phyloP scores from a whole-genome alignment of 92 coral and sea anemone genomes.

The Umimayanthus chanpuru region DNA sequence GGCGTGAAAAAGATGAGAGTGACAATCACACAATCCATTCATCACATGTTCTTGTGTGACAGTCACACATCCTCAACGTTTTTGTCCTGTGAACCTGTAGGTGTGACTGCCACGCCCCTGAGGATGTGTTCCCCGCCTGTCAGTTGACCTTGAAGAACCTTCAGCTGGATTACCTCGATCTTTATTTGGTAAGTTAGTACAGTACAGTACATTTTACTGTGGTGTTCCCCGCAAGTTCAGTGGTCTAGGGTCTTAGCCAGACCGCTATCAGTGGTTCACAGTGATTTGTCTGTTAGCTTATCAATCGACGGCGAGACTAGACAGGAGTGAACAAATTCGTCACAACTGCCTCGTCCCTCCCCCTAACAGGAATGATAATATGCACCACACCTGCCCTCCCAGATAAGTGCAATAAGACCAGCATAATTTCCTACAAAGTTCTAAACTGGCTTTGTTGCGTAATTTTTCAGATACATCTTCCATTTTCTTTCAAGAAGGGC shows the following conservation, averaged over 20 bases:
- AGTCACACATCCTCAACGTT: too few species aligned
- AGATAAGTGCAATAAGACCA: too few species aligned
- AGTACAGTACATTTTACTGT: too few species aligned
- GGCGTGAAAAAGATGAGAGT: background rate
- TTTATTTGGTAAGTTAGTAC: slow-evolving; percentile 58
- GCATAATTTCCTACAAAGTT: too few species aligned
- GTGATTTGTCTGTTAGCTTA: too few species aligned
- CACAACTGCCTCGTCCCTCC: too few species aligned
- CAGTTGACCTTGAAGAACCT: slow-evolving; percentile 68
- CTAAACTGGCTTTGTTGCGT: background rate
- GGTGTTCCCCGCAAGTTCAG: too few species aligned
- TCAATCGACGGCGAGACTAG: too few species aligned
- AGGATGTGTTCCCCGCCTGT: slow-evolving; percentile 72
- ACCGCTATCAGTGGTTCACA: too few species aligned
- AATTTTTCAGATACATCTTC: slow-evolving; percentile 55
- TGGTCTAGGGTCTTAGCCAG: too few species aligned
- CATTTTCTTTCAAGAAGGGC: slow-evolving; percentile 59
- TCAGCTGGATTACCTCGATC: slow-evolving; percentile 67
- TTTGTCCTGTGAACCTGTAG: slow-evolving; percentile 23
- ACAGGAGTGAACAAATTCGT: background rate
- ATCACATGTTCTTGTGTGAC: background rate
- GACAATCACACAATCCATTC: background rate
- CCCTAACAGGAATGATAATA: background rate
- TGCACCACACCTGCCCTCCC: background rate
- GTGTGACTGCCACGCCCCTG: slow-evolving; percentile 67